Base-by-base conservation (phyloP, 2,113 vertebrate genomes). In the Colossoma macropomum region DNA sequence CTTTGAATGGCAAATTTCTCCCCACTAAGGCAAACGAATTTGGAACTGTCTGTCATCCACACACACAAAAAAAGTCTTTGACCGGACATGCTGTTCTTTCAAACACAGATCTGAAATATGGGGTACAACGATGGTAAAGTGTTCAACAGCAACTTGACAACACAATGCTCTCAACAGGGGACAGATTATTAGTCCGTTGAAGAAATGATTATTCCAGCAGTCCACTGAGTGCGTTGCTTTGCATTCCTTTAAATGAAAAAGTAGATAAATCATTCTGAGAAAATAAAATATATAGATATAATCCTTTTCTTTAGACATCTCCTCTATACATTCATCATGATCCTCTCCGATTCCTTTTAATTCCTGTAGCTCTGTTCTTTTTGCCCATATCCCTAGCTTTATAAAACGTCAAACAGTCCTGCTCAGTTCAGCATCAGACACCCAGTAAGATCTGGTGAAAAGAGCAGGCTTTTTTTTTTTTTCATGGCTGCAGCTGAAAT, bases 211-310 rank as follows among this genome's bases (percentile, higher is more conserved):
- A 79, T 28, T 83, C 82, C 80, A 76, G 54, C 59, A 63, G 81
- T 86, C 54, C 62, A 82, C 81, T 80, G 84, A 59, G 77, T 87
- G 80, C 70, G 75, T 85, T 88, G 86, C 86, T 87, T 86, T 81
- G 76, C 86, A 48, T 82, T 81, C 38, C 30, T 79, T 78, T 68
- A 81, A 70, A 81, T 45, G 79, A 77, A 72, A 84, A 81, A 80
- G 82, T 78, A 80, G 38, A 65, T 72, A 16, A 77, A 70, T 75
- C 80, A 41, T 78, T 80, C 75, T 85, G 78, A 88, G 85, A 87
- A 86, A 85, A 82, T 84, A 84, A 81, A 79, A 82, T 77, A 19
- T 63, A 79, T 56, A 69, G 25, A 75, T 80, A 81, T 68, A 56
- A 52, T 60, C 56, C 68, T 48, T 73, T 74, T 72, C 70, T 17